Conservation (phyloP, 2,797 vertebrate genomes). For the Hyperoplus lanceolatus region DNA sequence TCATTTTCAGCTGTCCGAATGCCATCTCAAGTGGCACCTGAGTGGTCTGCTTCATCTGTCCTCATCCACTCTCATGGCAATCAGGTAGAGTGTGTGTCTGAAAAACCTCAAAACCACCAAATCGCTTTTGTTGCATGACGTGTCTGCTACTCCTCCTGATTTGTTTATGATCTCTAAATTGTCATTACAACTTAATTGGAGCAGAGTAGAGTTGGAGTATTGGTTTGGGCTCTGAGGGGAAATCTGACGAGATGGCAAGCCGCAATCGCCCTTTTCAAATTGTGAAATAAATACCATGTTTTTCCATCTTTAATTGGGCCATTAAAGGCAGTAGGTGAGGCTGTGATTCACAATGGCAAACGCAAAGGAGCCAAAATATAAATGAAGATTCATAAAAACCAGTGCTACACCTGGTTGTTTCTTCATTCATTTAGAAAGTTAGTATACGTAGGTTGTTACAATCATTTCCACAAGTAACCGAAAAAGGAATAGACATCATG, state of each 20-base stretch:
- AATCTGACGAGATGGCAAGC: not conserved
- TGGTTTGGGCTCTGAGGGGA: not conserved
- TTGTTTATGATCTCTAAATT: constrained; percentile 67
- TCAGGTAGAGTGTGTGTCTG: constrained; percentile 61
- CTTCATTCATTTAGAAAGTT: not conserved
- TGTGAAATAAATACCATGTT: constrained; percentile 10
- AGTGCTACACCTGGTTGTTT: not conserved
- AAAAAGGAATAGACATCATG: not conserved
- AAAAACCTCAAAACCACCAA: constrained; percentile 48
- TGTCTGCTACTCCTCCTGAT: constrained; percentile 52
- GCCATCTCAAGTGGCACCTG: constrained; percentile 54
- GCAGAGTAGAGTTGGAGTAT: not conserved
- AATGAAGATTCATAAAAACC: constrained; percentile 22
- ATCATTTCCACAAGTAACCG: not conserved
- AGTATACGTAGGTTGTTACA: not conserved
- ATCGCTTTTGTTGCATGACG: constrained; percentile 45
- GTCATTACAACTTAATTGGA: constrained; percentile 48
- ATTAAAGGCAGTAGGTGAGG: constrained; percentile 22
- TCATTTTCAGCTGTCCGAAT: constrained; percentile 66
- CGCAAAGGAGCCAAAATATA: constrained; percentile 11
- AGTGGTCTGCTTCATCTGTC: constrained; percentile 51
- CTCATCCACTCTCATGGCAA: constrained; percentile 60
- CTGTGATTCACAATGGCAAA: constrained; percentile 12
- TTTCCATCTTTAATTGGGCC: constrained; percentile 33
- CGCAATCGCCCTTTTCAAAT: constrained; percentile 15